phyloP scores from a whole-genome alignment of 2,113 vertebrate species.

The Platycercus adscitus region DNA sequence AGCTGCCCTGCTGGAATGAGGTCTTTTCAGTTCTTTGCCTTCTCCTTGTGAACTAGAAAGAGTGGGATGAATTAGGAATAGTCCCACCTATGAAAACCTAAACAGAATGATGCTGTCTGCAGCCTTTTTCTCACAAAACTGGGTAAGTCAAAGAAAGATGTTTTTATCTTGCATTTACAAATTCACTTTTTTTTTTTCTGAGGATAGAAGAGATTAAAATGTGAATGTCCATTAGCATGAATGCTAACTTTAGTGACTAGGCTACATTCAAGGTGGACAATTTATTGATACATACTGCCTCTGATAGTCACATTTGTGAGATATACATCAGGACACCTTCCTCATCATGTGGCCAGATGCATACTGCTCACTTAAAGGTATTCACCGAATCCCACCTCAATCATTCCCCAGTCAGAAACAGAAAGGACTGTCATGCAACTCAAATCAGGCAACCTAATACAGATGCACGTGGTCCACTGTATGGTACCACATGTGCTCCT shows the following conservation, averaged over 20 bases:
- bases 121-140: neutral
- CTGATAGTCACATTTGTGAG: neutral
- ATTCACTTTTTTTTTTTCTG: neutral
- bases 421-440: neutral
- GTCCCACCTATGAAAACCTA: neutral
- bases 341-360: neutral
- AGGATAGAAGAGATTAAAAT: neutral
- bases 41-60: neutral
- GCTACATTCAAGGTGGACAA: neutral
- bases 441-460: neutral
- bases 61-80: neutral
- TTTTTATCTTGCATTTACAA: neutral
- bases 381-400: neutral
- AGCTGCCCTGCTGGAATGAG: neutral
- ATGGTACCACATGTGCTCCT: rapidly evolving
- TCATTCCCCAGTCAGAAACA: neutral
- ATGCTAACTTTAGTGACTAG: neutral
- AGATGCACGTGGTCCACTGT: neutral
- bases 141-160: neutral
- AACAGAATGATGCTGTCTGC: neutral
- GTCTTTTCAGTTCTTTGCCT: neutral
- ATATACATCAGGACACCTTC: neutral
- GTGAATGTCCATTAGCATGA: neutral
- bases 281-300: neutral
- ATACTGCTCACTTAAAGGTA: neutral